phyloP scores from a whole-genome alignment of 2,888 invertebrate species.

The Hipparchia sbordonii region DNA sequence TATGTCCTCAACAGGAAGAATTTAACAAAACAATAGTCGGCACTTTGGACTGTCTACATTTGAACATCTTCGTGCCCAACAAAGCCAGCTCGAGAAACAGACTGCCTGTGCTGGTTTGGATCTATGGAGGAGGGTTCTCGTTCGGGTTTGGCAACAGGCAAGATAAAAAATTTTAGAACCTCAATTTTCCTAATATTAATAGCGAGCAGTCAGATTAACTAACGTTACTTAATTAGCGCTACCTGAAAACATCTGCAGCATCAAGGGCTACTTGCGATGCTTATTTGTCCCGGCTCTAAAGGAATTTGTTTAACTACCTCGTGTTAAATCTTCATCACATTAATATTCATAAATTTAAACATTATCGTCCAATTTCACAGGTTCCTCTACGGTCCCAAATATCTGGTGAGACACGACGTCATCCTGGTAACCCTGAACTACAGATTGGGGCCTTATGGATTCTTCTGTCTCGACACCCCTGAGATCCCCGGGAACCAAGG shows the following conservation, averaged over 20 bases:
- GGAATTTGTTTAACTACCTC: not conserved
- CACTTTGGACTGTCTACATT: slow-evolving; percentile 80
- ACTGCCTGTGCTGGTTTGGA: slow-evolving; percentile 64
- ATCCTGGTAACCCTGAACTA: slow-evolving; percentile 59
- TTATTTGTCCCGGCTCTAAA: not conserved
- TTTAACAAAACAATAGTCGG: slow-evolving; percentile 52
- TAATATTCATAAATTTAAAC: not conserved
- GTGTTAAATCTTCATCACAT: not conserved
- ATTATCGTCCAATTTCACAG: slow-evolving; percentile 29
- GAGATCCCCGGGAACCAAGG: slow-evolving; percentile 65
- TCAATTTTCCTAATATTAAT: not conserved
- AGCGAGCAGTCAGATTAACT: too few species aligned
- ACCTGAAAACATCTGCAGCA: too few species aligned
- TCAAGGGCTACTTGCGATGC: too few species aligned
- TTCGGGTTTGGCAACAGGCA: slow-evolving; percentile 50
- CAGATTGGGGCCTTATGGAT: slow-evolving; percentile 66
- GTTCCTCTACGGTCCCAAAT: slow-evolving; percentile 51
- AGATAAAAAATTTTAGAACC: too few species aligned
- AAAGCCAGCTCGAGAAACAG: slow-evolving; percentile 41
- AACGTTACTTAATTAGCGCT: too few species aligned
- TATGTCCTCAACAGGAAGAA: slow-evolving; percentile 52
- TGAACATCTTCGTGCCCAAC: slow-evolving; percentile 83
- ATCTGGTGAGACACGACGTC: slow-evolving; percentile 54
- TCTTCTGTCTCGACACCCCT: slow-evolving; percentile 61
- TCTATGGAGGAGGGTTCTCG: slow-evolving; percentile 63